These are phyloP conservation scores for Gila robusta DNA, from an alignment of 2,797 vertebrate species.

Conservation along the genomic window DNA sequence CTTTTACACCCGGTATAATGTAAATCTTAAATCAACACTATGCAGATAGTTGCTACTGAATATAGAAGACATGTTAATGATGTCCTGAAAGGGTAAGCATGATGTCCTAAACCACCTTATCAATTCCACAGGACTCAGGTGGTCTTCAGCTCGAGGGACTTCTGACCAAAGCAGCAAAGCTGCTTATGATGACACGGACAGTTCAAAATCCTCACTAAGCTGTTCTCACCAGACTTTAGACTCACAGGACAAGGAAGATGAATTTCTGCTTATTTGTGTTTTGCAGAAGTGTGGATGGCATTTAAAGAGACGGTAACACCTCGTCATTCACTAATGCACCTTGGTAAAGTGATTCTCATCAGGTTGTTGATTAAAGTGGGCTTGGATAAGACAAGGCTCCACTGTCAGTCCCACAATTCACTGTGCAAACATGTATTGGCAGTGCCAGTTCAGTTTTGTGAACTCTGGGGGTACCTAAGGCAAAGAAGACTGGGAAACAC, in stretches of 20 bases:
- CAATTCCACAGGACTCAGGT: conserved; percentile 27
- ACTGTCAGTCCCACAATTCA: neutral
- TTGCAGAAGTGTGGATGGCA: neutral
- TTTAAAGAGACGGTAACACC: neutral
- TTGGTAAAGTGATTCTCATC: neutral
- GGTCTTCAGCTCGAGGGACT: conserved; percentile 24
- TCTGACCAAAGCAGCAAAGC: conserved; percentile 44
- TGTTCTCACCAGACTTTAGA: conserved; percentile 32
- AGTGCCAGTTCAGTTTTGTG: neutral
- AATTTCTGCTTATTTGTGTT: conserved; percentile 1
- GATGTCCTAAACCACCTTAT: conserved; percentile 8
- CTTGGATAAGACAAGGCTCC: neutral
- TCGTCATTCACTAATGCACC: neutral
- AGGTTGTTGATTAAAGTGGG: neutral
- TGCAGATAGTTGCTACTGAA: neutral
- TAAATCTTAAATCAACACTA: conserved; percentile 7
- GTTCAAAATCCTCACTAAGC: conserved; percentile 46
- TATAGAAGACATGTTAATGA: neutral
- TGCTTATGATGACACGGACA: conserved; percentile 47
- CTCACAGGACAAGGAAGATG: conserved; percentile 6
- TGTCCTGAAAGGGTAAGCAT: neutral
- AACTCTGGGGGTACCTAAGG: neutral
- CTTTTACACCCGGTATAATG: neutral
- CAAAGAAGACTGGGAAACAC: neutral
- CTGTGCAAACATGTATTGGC: neutral